Evolutionary conservation across 2,888 invertebrate genomes (phyloP), one percentile per base, ranked within the genome.

Genomic region (Calameuta pallipes): DNA sequence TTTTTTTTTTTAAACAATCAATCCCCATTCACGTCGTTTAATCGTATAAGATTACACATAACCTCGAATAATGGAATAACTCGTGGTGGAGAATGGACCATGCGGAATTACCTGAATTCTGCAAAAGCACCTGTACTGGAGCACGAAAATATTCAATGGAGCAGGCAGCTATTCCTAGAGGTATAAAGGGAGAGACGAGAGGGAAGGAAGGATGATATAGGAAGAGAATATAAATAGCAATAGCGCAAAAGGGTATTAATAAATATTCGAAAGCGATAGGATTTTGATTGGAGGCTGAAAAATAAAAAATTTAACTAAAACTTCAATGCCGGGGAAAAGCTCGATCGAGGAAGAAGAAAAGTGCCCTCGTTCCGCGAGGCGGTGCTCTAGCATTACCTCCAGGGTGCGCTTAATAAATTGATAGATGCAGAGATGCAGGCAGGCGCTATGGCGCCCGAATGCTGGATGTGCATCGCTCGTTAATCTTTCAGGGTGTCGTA

Each of bases 401-500:
- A 6, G 23, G 6, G 23, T 15, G 23, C 23, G 23, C 56, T 56
- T 56, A 56, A 56, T 56, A 56, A 56, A 56, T 56, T 56, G 71
- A 71, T 31, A 71, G 71, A 71, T 31, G 71, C 71, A 71, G 71
- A 23, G 71, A 71, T 13, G 30, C 12, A 71, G 11, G 71, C 71
- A 71, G 71, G 23, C 56, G 23, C 56, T 9, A 56, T 23, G 56
- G 56, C 56, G 56, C 56, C 56, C 56, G 56, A 56, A 56, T 23
- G 56, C 15, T 56, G 56, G 56, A 56, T 56, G 34, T 36, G 36
- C 74, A n/a, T 12, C 36, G 74, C 35, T 74, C 74, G 37, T 74
- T 74, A 74, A 74, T 74, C 74, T 74, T 34, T 74, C 74, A 34
- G 34, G 74, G 74, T 37, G 74, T 74, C 74, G 74, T 30, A 34